Evolutionary conservation across 2,797 vertebrate species (phyloP).

Genomic region (Arrhamphus sclerolepis): DNA sequence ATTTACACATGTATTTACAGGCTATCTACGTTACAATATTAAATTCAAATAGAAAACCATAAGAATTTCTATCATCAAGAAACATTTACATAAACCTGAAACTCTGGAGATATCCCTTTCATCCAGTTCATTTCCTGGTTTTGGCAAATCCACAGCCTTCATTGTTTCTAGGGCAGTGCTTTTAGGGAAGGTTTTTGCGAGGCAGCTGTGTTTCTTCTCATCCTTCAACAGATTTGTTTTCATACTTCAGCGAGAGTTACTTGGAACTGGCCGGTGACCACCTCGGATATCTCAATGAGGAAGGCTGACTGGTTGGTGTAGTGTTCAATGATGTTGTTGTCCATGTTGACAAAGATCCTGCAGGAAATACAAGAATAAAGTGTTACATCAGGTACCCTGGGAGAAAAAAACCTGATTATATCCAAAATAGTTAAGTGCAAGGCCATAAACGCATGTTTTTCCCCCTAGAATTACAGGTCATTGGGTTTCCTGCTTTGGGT

Average conservation of each 20-base stretch:
- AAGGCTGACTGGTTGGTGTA: conserved; percentile 98
- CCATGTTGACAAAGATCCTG: conserved; percentile 97
- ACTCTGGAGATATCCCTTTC: conserved; percentile 26
- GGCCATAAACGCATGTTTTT: conserved; percentile 4
- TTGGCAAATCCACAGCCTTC: conserved; percentile 27
- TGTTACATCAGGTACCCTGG: conserved; percentile 5
- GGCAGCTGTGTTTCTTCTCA: conserved; percentile 31
- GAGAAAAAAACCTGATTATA: not conserved
- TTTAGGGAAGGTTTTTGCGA: conserved; percentile 34
- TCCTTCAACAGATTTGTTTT: conserved; percentile 54
- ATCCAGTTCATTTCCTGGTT: conserved; percentile 29
- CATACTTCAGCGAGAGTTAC: conserved; percentile 93
- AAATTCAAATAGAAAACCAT: conserved; percentile 50
- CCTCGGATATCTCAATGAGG: conserved; percentile 89
- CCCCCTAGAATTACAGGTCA: not conserved
- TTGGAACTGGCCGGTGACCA: conserved; percentile 85
- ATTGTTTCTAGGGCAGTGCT: conserved; percentile 69
- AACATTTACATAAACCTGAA: conserved; percentile 33
- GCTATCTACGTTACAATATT: conserved; percentile 62
- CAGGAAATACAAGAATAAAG: not conserved
- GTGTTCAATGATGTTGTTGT: conserved; percentile 96
- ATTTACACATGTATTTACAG: conserved; percentile 82
- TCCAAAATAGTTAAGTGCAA: too few species aligned
- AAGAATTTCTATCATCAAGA: conserved; percentile 65
- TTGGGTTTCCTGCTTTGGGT: not conserved